Base-by-base conservation (phyloP, 2,113 vertebrate genomes). In the Gavia stellata region DNA sequence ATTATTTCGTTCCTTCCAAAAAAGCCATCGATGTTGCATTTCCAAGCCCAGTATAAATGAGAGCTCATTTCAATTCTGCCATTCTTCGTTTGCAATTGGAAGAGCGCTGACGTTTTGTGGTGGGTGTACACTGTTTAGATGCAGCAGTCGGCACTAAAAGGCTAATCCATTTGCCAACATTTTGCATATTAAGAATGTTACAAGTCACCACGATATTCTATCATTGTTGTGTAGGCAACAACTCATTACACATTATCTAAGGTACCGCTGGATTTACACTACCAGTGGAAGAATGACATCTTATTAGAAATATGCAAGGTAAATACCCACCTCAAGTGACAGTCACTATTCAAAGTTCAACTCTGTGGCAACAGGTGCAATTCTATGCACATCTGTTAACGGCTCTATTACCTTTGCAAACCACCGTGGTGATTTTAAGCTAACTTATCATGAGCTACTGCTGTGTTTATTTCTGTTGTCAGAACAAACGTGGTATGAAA, bases 41-140 rank as follows among this genome's bases (percentile, higher is more conserved):
- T 55, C 31, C 75, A 75, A 50, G 72, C 50, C 40, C 20, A 19
- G 36, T 33, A 33, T 26, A 84, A 81, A 73, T 7, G 20, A 66
- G 33, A 3, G 3, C 11, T 70, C 45, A 26, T 62, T 84, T 83
- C 58, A 53, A 9, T 50, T 53, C 80, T 67, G n/a, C 58, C 42
- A 25, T 88, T 90, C 52, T n/a, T 34, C 0, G 0, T 49, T 66
- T 42, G 31, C 52, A 19, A 23, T 25, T 0, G 0, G 70, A 73
- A 62, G 28, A 77, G 26, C 1, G 0, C 61, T 72, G 47, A n/a
- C 26, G 10, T 66, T 82, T 61, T 44, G 70, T 3, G 3, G n/a
- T 24, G 24, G 59, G 42, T 61, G 31, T 17, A 29, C 31, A 6
- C 21, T 88, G 58, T 61, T 81, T 17, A 92, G 65, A 40, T 42